A percentile compares a stretch with the other conserved stretches of the same genome.
Evolutionary conservation across 2,113 vertebrate species (phyloP).

Genomic region (Xiphophorus couchianus): DNA sequence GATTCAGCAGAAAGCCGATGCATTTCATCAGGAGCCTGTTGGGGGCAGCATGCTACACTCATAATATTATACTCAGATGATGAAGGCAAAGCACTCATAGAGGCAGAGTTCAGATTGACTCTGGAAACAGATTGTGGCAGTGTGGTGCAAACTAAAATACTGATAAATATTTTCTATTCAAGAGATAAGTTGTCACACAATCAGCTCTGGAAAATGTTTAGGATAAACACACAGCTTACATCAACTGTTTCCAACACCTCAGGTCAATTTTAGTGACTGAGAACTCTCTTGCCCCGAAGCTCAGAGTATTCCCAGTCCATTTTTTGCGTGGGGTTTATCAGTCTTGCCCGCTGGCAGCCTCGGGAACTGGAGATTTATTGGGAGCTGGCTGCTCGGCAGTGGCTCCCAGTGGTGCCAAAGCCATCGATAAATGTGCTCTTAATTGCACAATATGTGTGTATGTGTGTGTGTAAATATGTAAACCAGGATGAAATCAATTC

Average conservation of each 20-base stretch:
- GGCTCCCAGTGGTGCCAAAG: constrained; percentile 46
- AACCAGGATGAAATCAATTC: constrained; percentile 69
- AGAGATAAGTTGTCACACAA: neutral
- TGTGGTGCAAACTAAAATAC: neutral
- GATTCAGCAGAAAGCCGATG: constrained; percentile 27
- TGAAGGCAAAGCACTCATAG: constrained; percentile 41
- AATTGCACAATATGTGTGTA: constrained; percentile 61
- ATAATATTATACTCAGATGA: constrained; percentile 57
- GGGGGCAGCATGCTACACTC: constrained; percentile 82
- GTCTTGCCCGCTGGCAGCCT: constrained; percentile 51
- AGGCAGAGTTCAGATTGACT: constrained; percentile 34
- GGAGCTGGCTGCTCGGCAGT: constrained; percentile 47
- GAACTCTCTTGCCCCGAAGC: constrained; percentile 46
- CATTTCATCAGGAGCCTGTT: constrained; percentile 61
- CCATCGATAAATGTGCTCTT: constrained; percentile 69
- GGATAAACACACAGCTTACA: constrained; percentile 23
- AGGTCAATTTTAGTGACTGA: constrained; percentile 46
- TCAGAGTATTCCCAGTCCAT: constrained; percentile 53
- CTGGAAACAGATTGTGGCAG: constrained; percentile 12
- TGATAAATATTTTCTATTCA: neutral
- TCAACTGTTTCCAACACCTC: constrained; percentile 6
- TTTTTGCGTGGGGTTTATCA: constrained; percentile 58
- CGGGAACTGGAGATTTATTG: constrained; percentile 58
- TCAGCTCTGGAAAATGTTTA: constrained; percentile 7
- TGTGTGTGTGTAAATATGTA: constrained; percentile 75